A percentile compares a stretch with the other conserved stretches of the same genome.
phyloP scores from a whole-genome alignment of 2,888 invertebrate species.

The Acleris laterana region DNA sequence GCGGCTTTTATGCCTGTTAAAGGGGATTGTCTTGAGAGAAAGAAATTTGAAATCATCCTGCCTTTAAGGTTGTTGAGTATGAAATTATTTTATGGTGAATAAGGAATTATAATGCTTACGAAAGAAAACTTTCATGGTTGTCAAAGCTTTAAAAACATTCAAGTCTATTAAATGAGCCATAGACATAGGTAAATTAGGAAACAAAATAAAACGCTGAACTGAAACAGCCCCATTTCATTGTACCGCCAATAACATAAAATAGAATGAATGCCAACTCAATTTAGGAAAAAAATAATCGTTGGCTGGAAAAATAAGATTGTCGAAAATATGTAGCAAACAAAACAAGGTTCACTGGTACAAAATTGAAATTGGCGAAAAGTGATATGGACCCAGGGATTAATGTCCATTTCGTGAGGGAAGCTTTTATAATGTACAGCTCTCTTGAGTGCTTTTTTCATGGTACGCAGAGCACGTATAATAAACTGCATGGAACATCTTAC shows the following conservation, averaged over 20 bases:
- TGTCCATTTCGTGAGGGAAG: constrained; percentile 20
- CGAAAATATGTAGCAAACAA: constrained; percentile 7
- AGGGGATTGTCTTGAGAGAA: not conserved
- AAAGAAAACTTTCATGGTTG: too few species aligned
- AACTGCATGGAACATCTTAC: constrained; percentile 17
- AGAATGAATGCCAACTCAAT: constrained; percentile 2
- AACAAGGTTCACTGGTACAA: constrained; percentile 18
- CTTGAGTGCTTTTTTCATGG: constrained; percentile 40
- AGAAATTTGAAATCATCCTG: not conserved
- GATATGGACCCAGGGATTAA: constrained; percentile 14
- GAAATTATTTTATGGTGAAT: too few species aligned
- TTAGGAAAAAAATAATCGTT: not conserved
- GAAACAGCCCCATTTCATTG: not conserved
- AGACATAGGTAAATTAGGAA: not conserved
- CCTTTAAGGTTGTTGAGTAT: too few species aligned
- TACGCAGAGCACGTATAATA: constrained; percentile 32
- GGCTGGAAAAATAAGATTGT: not conserved
- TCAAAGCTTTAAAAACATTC: too few species aligned
- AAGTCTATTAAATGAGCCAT: not conserved
- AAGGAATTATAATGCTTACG: too few species aligned
- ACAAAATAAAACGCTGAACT: not conserved
- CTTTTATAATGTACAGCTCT: constrained; percentile 38
- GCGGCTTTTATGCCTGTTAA: not conserved
- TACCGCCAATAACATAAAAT: constrained; percentile 2
- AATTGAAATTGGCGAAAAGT: constrained; percentile 11